phyloP scores from a whole-genome alignment of 2,888 invertebrate species.

The Epinotia demarniana region DNA sequence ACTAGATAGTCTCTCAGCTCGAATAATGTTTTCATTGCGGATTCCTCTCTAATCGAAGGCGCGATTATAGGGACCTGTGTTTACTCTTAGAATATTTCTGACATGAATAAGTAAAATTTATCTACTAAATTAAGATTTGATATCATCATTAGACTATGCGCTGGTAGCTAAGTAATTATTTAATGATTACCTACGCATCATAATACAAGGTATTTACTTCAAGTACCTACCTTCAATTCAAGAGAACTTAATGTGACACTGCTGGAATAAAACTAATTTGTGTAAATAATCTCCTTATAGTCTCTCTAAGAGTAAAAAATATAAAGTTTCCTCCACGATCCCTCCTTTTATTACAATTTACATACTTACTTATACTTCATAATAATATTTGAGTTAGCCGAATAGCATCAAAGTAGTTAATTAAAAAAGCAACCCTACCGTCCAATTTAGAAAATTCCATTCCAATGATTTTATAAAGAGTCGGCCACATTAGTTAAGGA shows the following conservation, averaged over 20 bases:
- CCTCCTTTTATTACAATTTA: too few relatives aligned
- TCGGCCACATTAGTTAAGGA: too few relatives aligned
- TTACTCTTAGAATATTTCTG: constrained; percentile 64
- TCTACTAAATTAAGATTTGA: constrained; percentile 20
- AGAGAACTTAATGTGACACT: background rate
- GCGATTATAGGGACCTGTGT: constrained; percentile 59
- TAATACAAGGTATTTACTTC: background rate
- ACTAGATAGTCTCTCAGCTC: constrained; percentile 75
- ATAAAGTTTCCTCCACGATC: too few relatives aligned
- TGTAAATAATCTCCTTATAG: background rate
- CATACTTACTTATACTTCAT: too few relatives aligned
- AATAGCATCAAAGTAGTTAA: too few relatives aligned
- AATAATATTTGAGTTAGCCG: too few relatives aligned
- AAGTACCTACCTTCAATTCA: background rate
- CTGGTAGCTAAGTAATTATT: background rate
- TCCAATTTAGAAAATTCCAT: too few relatives aligned
- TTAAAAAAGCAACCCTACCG: too few relatives aligned
- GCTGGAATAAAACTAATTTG: background rate
- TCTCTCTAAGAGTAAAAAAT: too few relatives aligned
- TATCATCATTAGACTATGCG: constrained; percentile 6
- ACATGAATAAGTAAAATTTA: constrained; percentile 52
- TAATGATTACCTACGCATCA: background rate
- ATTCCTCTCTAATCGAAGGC: constrained; percentile 60
- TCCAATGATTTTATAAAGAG: too few relatives aligned
- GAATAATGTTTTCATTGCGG: constrained; percentile 76